These are phyloP conservation scores for Eunapius fragilis DNA, from an alignment of 37 sponge, comb jelly and placozoan species.

Conservation along the genomic window DNA sequence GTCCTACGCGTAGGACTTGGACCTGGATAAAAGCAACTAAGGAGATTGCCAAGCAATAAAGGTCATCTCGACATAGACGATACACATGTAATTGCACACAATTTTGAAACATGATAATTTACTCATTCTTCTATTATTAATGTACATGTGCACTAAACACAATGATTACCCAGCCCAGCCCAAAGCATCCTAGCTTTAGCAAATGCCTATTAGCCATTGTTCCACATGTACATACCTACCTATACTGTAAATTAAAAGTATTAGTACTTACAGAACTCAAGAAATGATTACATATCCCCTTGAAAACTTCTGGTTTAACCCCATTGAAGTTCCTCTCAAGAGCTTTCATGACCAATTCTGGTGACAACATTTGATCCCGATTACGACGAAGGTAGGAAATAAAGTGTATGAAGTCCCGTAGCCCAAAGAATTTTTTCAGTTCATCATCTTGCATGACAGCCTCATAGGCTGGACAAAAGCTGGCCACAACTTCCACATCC, in stretches of 20 bases:
- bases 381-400: constrained; percentile 80
- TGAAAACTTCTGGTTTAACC: constrained; percentile 42
- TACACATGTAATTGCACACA: too few species aligned
- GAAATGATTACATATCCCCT: constrained; percentile 47
- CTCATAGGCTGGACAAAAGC: constrained; percentile 64
- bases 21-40: too few species aligned
- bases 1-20: too few species aligned
- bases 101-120: too few species aligned
- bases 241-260: too few species aligned
- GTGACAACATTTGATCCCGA: constrained; percentile 25
- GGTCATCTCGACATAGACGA: too few species aligned
- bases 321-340: constrained; percentile 94
- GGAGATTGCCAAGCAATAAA: too few species aligned
- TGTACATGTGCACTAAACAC: too few species aligned
- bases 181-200: too few species aligned
- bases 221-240: not conserved
- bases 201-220: not conserved
- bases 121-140: too few species aligned
- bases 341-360: constrained; percentile 69
- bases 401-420: constrained; percentile 93
- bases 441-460: constrained; percentile 40
- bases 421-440: constrained; percentile 67
- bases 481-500: constrained; percentile 45
- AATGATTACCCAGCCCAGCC: too few species aligned
- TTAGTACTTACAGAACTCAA: constrained; percentile 9